Evolutionary conservation across 2,888 invertebrate genomes (phyloP), one percentile per base, ranked within the genome.

Genomic region (Eudemis profundana): DNA sequence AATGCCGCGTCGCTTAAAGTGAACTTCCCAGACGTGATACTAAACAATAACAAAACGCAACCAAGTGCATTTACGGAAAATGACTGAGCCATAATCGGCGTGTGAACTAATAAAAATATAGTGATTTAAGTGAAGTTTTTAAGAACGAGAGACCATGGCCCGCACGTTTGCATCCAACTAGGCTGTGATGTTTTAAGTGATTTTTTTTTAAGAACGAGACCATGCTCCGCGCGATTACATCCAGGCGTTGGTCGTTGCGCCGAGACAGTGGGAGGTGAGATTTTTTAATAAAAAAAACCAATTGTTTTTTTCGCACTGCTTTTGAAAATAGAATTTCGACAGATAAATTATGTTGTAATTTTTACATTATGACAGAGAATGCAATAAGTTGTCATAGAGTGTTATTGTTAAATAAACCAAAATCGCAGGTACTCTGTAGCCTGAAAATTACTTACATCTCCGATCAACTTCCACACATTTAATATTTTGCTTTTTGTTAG

Each of bases 221-320:
- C 12, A 93, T 93, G 93, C 72, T 93, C 33, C 87, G 92, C 19
- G 90, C 92, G 19, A 75, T 91, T 57, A 90, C 93, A 15, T 89
- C 90, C 42, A 82, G 92, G 47, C 78, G 91, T 69, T 93, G 93
- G 92, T 91, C 93, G 61, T 75, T 92, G 72, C 82, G 92, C 54
- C 83, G 93, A 5, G 92, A 93, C 74, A 92, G 90, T 72, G 89
- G 78, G 69, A 92, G 92, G 92, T 92, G 81, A 90, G 90, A 72
- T 47, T 33, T 33, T 1, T 2, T 10, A 23, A 4, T 23, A 4
- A 33, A 33, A 33, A 33, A 33, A 33, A 10, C 5, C 23, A 23
- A 23, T 40, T 27, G 42, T 44, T 44, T 40, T 29, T n/a, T 33
- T 29, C n/a, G 23, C 23, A 14, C 33, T 10, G 15, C 3, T 33